A percentile compares a stretch with the other conserved stretches of the same genome.
Conservation (phyloP, 2,888 invertebrate genomes). For the Diachrysia chrysitis region DNA sequence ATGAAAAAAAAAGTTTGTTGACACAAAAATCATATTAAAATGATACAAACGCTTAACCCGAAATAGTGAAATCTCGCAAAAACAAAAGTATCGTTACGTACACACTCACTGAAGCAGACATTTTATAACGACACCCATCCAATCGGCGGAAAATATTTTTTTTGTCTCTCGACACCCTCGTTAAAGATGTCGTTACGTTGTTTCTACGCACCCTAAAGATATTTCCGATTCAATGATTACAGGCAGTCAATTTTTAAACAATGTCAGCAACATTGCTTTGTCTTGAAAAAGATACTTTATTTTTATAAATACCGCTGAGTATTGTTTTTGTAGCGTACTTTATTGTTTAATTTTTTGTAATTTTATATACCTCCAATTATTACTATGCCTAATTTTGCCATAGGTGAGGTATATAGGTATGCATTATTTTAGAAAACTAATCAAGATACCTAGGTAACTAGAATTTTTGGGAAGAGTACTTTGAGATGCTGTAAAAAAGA, state of each 20-base stretch:
- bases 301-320: conserved; percentile 27
- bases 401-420: background rate
- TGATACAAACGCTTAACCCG: background rate
- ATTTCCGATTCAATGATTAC: conserved; percentile 65
- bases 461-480: no score
- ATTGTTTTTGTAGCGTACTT: conserved; percentile 20
- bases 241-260: conserved; percentile 65
- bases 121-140: conserved; percentile 73
- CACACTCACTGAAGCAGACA: conserved; percentile 61
- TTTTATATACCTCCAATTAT: background rate
- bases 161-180: conserved; percentile 64
- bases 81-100: conserved; percentile 45
- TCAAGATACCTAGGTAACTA: no score
- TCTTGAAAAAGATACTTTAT: conserved; percentile 41
- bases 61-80: conserved; percentile 41
- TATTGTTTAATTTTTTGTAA: conserved; percentile 10
- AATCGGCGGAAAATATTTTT: conserved; percentile 65
- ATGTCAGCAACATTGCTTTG: conserved; percentile 48
- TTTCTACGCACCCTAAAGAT: conserved; percentile 61
- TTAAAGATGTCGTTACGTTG: conserved; percentile 66
- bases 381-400: background rate
- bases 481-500: no score
- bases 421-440: no score
- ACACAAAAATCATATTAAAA: no score
- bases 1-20: no score